Conservation (phyloP, 2,888 invertebrate species). For the Laspeyria flexula region DNA sequence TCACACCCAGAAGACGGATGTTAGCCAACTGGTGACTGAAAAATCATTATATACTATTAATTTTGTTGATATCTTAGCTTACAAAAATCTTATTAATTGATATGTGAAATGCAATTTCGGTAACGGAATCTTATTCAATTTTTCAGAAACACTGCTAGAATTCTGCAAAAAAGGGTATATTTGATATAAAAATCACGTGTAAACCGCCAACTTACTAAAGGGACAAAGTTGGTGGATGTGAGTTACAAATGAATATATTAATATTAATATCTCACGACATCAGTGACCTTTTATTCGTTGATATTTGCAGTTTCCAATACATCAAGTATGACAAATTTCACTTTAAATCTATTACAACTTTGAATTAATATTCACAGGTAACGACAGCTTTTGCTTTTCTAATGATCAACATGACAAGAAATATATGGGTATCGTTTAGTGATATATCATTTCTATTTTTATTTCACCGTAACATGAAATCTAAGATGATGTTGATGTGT, state of each 20-base stretch:
- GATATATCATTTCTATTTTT: not conserved
- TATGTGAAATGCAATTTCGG: too few species aligned
- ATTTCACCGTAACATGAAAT: constrained; percentile 3
- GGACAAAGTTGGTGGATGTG: too few species aligned
- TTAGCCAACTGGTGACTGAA: too few species aligned
- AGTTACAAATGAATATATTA: not conserved
- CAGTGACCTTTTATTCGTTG: constrained; percentile 6
- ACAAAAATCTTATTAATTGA: too few species aligned
- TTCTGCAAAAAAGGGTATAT: too few species aligned
- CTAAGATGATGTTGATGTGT: not conserved
- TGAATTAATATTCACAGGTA: constrained; percentile 1
- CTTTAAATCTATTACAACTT: not conserved
- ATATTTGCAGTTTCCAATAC: not conserved
- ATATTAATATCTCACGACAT: not conserved
- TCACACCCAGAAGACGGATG: too few species aligned
- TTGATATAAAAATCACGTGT: too few species aligned
- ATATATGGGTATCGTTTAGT: not conserved
- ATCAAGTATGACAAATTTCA: constrained; percentile 3
- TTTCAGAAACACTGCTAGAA: too few species aligned
- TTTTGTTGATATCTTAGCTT: too few species aligned
- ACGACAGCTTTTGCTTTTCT: not conserved
- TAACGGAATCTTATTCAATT: too few species aligned
- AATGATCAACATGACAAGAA: constrained; percentile 1
- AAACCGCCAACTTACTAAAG: too few species aligned
- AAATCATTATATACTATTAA: too few species aligned